Percentiles rank a stretch among this genome's conserved stretches.
phyloP scores from a whole-genome alignment of 2,113 vertebrate genomes.

The Gambusia affinis region DNA sequence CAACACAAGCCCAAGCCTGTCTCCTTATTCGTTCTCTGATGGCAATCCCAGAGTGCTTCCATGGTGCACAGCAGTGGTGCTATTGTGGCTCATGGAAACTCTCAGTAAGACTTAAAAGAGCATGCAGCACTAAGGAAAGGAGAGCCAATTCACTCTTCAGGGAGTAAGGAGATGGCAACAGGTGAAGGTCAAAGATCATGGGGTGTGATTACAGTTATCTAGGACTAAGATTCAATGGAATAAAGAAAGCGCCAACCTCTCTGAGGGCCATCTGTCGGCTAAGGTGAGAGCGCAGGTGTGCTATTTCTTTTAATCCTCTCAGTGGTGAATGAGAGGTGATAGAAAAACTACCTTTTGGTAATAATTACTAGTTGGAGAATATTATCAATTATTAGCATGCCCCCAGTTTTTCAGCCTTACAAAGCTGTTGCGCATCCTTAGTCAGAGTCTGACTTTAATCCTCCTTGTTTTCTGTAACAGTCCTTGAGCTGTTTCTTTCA shows the following conservation, averaged over 20 bases:
- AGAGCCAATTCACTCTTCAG: constrained; percentile 14
- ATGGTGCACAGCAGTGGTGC: constrained; percentile 35
- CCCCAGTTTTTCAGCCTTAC: too few relatives aligned
- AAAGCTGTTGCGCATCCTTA: too few relatives aligned
- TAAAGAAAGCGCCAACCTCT: constrained; percentile 11
- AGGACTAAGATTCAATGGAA: constrained; percentile 10
- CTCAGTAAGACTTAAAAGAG: constrained; percentile 52
- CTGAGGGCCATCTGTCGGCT: constrained; percentile 14
- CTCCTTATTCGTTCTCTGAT: constrained; percentile 30
- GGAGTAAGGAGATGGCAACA: constrained; percentile 13
- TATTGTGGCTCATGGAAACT: constrained; percentile 61
- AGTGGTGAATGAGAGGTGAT: background rate
- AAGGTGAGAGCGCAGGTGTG: background rate
- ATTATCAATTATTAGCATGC: too few relatives aligned
- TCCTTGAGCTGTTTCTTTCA: background rate
- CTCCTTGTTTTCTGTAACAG: background rate
- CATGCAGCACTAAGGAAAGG: constrained; percentile 27
- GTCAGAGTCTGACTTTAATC: background rate
- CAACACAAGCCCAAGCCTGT: constrained; percentile 59
- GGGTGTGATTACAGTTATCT: constrained; percentile 26
- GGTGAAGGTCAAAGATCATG: constrained; percentile 45
- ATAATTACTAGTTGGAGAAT: too few relatives aligned
- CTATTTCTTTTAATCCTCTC: background rate
- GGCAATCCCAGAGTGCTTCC: constrained; percentile 57
- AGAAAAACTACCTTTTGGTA: background rate